Evolutionary conservation across 2,888 invertebrate genomes (phyloP), one percentile per base, ranked within the genome.

Genomic region (Pristionchus mayeri): DNA sequence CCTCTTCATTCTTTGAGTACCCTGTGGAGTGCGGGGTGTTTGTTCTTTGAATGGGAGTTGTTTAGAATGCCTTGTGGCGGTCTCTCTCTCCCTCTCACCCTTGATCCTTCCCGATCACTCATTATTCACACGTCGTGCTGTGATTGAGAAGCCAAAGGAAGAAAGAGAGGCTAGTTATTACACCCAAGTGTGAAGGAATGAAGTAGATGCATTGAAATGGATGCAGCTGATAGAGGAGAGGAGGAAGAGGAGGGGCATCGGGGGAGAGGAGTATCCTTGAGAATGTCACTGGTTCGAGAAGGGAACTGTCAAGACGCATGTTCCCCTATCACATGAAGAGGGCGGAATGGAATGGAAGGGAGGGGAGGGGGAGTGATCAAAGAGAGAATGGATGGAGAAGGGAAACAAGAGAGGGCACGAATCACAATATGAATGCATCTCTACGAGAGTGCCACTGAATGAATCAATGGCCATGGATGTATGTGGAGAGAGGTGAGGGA

Each of bases 281-380:
- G n/a, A 57, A 30, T 75, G 44, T 75, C 30, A 44, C 48, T 75
- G 40, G 75, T 44, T 75, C 44, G 18, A 13, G 44, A 24, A 24
- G 75, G 18, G 44, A 75, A 75, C 63, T 63, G 75, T 44, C 75
- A 75, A 75, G 75, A 75, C 75, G 75, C 75, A 75, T 75, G 75
- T 75, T 48, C 75, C 48, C 75, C 44, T 75, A 75, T 75, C 75
- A 75, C 75, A 48, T 75, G 6, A 75, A 75, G 75, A 44, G 40
- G 44, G 48, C 24, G 75, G 34, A 75, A 24, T n/a, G 75, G 75
- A 71, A 30, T 34, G 21, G 71, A 71, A 21, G 3, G 71, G n/a
- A n/a, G 21, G 67, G 16, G 71, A 18, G 40, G n/a, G 30, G 44
- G 71, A 75, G 44, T 40, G 71, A 75, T 40, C 40, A 75, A 24